Percentiles rank a stretch among this genome's conserved stretches.
Conservation (phyloP, 2,888 invertebrate genomes). For the Miltochrista miniata region DNA sequence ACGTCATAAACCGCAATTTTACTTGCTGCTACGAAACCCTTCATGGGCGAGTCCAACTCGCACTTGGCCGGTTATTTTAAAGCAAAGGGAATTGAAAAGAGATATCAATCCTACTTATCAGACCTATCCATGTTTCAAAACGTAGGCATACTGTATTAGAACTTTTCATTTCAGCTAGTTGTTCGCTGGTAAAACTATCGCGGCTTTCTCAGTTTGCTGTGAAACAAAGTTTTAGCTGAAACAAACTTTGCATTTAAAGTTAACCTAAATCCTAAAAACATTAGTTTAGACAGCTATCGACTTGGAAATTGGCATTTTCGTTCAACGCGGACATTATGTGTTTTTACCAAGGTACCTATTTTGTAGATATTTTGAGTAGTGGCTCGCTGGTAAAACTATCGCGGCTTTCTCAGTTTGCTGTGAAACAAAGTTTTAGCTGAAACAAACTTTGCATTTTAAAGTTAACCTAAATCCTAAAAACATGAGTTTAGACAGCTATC, state of each 20-base stretch:
- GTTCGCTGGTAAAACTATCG: conserved; percentile 25
- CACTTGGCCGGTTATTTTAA: no score
- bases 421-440: conserved; percentile 23
- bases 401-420: conserved; percentile 18
- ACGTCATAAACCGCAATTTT: no score
- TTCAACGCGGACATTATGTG: conserved; percentile 5
- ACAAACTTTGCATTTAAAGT: conserved; percentile 35
- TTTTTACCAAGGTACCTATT: no score
- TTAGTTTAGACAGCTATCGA: conserved; percentile 31
- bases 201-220: conserved; percentile 16
- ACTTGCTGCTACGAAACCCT: no score
- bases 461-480: conserved; percentile 29
- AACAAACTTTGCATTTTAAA: conserved; percentile 35
- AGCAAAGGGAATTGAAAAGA: no score
- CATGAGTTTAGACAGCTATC: conserved; percentile 31
- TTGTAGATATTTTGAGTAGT: conserved; percentile 12
- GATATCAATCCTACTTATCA: no score
- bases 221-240: conserved; percentile 24
- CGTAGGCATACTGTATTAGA: no score
- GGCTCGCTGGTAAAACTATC: conserved; percentile 25
- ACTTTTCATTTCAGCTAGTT: conserved; percentile 16
- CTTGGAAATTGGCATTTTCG: conserved; percentile 15
- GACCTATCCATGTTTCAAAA: no score
- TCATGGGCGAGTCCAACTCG: no score
- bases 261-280: conserved; percentile 27